A percentile compares a stretch with the other conserved stretches of the same genome.
Conservation (phyloP, 2,888 invertebrate species). For the Ectropis crepuscularia region DNA sequence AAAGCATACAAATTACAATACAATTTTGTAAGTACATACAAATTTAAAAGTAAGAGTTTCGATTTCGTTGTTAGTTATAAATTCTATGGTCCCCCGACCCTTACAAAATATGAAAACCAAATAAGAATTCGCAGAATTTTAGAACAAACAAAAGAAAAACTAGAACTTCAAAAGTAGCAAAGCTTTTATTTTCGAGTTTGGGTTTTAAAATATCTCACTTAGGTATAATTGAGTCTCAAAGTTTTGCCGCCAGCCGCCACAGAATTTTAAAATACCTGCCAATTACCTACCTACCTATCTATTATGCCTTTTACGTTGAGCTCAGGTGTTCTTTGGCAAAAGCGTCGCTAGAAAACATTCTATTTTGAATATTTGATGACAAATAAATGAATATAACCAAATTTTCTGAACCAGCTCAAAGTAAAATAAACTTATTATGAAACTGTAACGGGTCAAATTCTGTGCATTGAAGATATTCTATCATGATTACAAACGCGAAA, state of each 20-base stretch:
- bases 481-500: too few species aligned
- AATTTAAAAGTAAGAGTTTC: too few species aligned
- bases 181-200: constrained; percentile 3
- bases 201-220: constrained; percentile 6
- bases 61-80: too few species aligned
- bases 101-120: too few species aligned
- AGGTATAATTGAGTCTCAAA: constrained; percentile 12
- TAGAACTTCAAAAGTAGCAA: constrained; percentile 2
- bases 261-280: constrained; percentile 9
- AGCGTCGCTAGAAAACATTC: constrained; percentile 2
- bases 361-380: constrained; percentile 9
- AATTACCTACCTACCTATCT: constrained; percentile 5
- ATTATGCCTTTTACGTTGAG: not conserved
- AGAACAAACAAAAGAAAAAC: too few species aligned
- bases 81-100: too few species aligned
- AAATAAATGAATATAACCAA: constrained; percentile 2
- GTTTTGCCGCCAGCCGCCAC: constrained; percentile 6
- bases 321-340: constrained; percentile 5
- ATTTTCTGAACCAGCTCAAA: not conserved
- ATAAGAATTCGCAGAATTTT: too few species aligned
- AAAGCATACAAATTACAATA: too few species aligned
- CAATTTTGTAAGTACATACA: too few species aligned
- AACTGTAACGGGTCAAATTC: too few species aligned
- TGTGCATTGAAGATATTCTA: too few species aligned
- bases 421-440: too few species aligned